Base-by-base conservation (phyloP, 2,113 vertebrate genomes). In the Ptilorrhoa leucosticta region DNA sequence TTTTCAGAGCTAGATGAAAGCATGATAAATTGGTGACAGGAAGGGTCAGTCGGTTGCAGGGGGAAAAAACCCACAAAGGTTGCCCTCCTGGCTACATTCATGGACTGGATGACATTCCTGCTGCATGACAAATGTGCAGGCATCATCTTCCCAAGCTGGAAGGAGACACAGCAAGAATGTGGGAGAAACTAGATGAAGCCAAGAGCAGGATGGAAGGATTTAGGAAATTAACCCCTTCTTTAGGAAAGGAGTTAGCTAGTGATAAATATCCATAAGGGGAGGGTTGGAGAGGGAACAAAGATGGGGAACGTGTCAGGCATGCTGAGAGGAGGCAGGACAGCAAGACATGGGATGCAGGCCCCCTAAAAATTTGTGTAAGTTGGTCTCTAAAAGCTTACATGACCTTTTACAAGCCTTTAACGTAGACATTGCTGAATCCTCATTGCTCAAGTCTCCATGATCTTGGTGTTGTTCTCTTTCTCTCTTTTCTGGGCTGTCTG, bases 1-100 rank as follows among this genome's bases (percentile, higher is more conserved):
- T 91, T 93, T 91, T 91, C 57, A 85, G 79, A 94, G 84, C 37
- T 60, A n/a, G 44, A 91, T 57, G 70, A 91, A 87, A 85, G 61
- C 70, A 53, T 90, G 82, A 94, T 28, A 79, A 40, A 93, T 71
- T 21, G 31, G 70, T 94, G 72, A 42, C 48, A 72, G 45, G 48
- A 85, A 90, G 61, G 87, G 40, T 87, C 87, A 87, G 28, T 56
- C 78, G 40, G 17, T 47, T 85, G 61, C 48, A 68, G 44, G 24
- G 45, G 18, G 3, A 7, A 21, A 72, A 65, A 63, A 10, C 0
- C 13, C 40, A 64, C 3, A 8, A 57, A 54, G 17, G 78, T 96
- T 75, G 56, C 53, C 35, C 73, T 91, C 39, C 60, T 2, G 2
- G 33, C 47, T 93, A 40, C 69, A 73, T 95, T 82, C 44, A 44